These are phyloP conservation scores for Caenorhabditis auriculariae DNA, from an alignment of 2,888 invertebrate genomes.

Conservation along the genomic window DNA sequence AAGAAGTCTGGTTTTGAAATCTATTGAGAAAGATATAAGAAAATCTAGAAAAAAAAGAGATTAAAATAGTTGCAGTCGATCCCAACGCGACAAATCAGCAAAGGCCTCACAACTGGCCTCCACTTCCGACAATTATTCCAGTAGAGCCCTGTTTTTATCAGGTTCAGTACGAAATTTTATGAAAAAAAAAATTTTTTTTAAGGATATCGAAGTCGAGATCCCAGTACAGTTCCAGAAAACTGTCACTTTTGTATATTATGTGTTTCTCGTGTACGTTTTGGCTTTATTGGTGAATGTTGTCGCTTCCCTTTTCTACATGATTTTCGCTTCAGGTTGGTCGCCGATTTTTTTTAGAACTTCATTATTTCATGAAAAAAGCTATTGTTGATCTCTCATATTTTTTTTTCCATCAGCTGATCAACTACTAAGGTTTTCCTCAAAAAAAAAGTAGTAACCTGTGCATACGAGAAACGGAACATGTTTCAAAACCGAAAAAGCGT, in stretches of 20 bases:
- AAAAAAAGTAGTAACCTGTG: too few relatives aligned
- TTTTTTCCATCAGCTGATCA: too few relatives aligned
- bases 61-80: too few relatives aligned
- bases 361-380: too few relatives aligned
- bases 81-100: slow-evolving; percentile 65
- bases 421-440: too few relatives aligned
- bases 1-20: too few relatives aligned
- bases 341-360: too few relatives aligned
- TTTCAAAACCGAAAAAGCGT: too few relatives aligned
- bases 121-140: slow-evolving; percentile 84
- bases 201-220: slow-evolving; percentile 95
- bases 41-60: too few relatives aligned
- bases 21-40: too few relatives aligned
- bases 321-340: slow-evolving; percentile 63
- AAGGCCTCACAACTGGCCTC: slow-evolving; percentile 95
- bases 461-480: too few relatives aligned
- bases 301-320: slow-evolving; percentile 79
- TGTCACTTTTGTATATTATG: slow-evolving; percentile 92
- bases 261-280: slow-evolving; percentile 75
- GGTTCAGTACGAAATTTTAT: slow-evolving; percentile 10
- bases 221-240: slow-evolving; percentile 94
- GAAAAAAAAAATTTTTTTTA: not conserved
- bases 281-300: slow-evolving; percentile 83
- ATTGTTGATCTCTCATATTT: too few relatives aligned
- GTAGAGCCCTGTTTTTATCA: slow-evolving; percentile 98